Conservation (phyloP, 2,797 vertebrate species). For the Bradypus variegatus region DNA sequence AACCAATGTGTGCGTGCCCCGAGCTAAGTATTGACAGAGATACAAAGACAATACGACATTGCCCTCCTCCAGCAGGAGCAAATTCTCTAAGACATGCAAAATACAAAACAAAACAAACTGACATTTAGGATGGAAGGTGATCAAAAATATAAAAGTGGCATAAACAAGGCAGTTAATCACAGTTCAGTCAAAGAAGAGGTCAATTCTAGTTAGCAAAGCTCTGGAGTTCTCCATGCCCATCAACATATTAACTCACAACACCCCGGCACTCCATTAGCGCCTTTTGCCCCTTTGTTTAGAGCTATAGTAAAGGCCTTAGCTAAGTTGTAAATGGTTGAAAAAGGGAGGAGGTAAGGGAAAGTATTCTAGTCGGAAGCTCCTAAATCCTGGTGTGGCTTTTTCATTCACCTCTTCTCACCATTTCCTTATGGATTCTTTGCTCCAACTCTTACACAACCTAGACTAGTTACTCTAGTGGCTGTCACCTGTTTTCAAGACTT, state of each 20-base stretch:
- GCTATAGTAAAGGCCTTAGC: neutral
- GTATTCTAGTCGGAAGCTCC: neutral
- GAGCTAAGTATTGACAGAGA: neutral
- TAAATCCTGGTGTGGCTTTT: neutral
- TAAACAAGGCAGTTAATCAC: neutral
- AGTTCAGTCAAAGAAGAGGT: neutral
- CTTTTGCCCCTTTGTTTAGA: neutral
- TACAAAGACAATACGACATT: neutral
- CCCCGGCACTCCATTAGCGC: neutral
- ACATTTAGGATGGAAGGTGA: neutral
- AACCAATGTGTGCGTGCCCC: neutral
- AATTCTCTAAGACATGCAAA: neutral
- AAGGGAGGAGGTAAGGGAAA: neutral
- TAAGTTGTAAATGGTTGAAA: neutral
- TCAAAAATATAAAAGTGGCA: neutral
- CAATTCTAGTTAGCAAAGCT: neutral
- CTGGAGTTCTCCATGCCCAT: neutral
- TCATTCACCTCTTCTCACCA: neutral
- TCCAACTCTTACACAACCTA: neutral
- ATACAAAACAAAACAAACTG: neutral
- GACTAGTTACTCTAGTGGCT: neutral
- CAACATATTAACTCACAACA: neutral
- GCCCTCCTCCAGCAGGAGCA: neutral
- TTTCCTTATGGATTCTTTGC: neutral
- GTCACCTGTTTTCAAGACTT: neutral